These are phyloP conservation scores for Mizuhopecten yessoensis DNA, from an alignment of 1,140 invertebrate species.

Conservation along the genomic window DNA sequence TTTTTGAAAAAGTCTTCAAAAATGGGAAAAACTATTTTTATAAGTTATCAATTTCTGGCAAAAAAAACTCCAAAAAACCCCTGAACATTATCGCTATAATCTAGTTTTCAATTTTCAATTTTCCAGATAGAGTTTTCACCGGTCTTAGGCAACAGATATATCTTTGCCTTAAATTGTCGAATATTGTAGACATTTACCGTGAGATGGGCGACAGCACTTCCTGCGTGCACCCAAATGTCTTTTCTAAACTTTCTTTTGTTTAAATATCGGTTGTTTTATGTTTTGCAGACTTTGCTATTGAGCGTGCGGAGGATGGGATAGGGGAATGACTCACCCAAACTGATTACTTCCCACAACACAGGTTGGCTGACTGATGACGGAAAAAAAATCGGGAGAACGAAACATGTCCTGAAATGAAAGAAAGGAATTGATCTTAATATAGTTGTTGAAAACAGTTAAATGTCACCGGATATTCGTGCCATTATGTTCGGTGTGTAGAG, in stretches of 20 bases:
- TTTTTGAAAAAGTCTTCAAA: no score
- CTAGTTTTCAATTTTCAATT: no score
- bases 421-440: background rate
- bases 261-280: background rate
- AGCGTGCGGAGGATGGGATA: background rate
- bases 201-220: background rate
- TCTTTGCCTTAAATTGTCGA: no score
- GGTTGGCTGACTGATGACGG: background rate
- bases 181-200: background rate
- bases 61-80: no score
- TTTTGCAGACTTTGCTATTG: background rate
- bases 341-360: background rate
- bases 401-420: background rate
- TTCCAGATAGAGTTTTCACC: no score
- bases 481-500: background rate
- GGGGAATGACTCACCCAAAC: background rate
- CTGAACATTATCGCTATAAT: no score
- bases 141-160: no score
- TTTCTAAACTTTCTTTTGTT: conserved; percentile 27
- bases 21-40: no score
- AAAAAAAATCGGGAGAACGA: background rate
- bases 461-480: background rate
- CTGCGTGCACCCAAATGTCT: background rate
- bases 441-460: background rate
- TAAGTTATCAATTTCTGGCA: no score